These are phyloP conservation scores for Cosmia pyralina DNA, from an alignment of 2,888 invertebrate species.

Conservation along the genomic window DNA sequence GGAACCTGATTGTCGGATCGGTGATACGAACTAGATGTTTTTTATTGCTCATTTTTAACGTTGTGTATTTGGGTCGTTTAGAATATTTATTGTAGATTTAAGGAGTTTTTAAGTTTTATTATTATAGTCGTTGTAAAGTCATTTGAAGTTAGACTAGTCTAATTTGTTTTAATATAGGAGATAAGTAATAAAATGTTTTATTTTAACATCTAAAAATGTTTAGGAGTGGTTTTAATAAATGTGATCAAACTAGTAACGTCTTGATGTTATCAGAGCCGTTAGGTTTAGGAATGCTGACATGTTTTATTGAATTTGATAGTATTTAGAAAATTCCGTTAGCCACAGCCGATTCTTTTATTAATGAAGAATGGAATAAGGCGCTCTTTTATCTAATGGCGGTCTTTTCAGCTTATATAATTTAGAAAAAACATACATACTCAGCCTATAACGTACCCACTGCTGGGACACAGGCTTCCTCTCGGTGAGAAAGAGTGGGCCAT, in stretches of 20 bases:
- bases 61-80: conserved; percentile 41
- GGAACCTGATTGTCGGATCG: conserved; percentile 72
- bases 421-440: not conserved
- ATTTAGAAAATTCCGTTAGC: not conserved
- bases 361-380: not conserved
- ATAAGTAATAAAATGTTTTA: conserved; percentile 13
- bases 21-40: conserved; percentile 56
- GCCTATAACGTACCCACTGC: no score
- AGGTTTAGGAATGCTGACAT: conserved; percentile 6
- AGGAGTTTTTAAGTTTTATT: conserved; percentile 12
- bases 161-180: conserved; percentile 30
- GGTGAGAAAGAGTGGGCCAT: no score
- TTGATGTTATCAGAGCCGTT: conserved; percentile 18
- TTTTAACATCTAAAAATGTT: conserved; percentile 2
- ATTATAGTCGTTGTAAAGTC: conserved; percentile 32
- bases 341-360: not conserved
- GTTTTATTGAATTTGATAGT: conserved; percentile 8
- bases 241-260: conserved; percentile 5
- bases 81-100: conserved; percentile 18
- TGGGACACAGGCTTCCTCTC: no score
- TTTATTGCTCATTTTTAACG: conserved; percentile 43
- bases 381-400: not conserved
- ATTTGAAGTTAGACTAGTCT: conserved; percentile 22
- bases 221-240: conserved; percentile 6
- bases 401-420: not conserved